Conservation (phyloP, 2,797 vertebrate genomes). For the Ceryle rudis region DNA sequence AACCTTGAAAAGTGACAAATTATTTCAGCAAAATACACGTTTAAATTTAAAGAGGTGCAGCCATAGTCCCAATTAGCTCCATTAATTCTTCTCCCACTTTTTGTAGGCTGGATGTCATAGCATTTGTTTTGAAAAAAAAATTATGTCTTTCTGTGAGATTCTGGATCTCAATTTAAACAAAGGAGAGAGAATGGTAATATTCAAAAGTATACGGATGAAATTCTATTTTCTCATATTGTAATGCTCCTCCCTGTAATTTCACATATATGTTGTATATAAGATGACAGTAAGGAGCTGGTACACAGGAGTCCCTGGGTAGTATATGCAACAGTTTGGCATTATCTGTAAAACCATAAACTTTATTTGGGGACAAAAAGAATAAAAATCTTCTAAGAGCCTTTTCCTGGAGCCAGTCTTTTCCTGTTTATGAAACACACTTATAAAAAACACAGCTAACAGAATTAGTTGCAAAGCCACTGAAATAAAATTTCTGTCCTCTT, state of each 20-base stretch:
- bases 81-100: not conserved
- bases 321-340: not conserved
- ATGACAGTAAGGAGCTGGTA: not conserved
- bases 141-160: not conserved
- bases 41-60: accelerated
- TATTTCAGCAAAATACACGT: not conserved
- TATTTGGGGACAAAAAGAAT: not conserved
- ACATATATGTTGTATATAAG: not conserved
- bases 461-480: not conserved
- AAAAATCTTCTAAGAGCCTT: not conserved
- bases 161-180: not conserved
- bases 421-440: not conserved
- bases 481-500: not conserved
- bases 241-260: not conserved
- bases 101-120: not conserved
- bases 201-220: not conserved
- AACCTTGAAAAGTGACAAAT: not conserved
- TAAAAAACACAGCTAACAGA: not conserved
- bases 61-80: not conserved
- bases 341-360: not conserved
- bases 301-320: not conserved
- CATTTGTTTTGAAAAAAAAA: not conserved
- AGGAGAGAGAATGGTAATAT: not conserved
- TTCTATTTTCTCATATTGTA: not conserved
- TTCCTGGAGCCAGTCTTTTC: not conserved